Base-by-base conservation (phyloP, 2,888 invertebrate genomes). In the Leptinotarsa haldemani region DNA sequence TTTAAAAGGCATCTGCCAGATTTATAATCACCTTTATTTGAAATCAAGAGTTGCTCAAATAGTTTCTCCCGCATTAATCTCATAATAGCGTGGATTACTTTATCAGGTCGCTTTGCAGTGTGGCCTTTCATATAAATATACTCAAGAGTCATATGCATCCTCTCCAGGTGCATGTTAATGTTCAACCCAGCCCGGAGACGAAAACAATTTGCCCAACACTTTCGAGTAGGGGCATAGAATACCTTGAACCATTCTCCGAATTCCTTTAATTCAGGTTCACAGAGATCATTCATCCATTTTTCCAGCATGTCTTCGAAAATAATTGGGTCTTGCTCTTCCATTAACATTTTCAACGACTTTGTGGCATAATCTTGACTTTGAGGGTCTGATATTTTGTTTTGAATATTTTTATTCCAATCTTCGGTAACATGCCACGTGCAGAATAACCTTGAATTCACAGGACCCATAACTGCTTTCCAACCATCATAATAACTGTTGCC, bases 121-220 rank as follows among this genome's bases (percentile, higher is more conserved):
- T 81, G 78, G 9, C 80, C 80, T 16, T 77, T 66, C 25, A 82
- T 69, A 73, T 81, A 82, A 25, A 80, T 74, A 64, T 81, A 76
- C 66, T 77, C 77, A 0, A 78, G 65, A 13, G 74, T 76, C 61
- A 53, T 25, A 46, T 75, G 73, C 71, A 75, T 71, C 18, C 71
- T n/a, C 63, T 77, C 78, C 9, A 77, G 12, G 53, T 71, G 69
- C 73, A 77, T 71, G 65, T 75, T 78, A 16, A 69, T 75, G 63
- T 77, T 71, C 20, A 77, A 16, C 20, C 79, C 77, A 18, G 63
- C 30, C 16, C 77, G 50, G 7, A 68, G 12, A 47, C 79, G 66
- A 63, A 74, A 78, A 65, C 74, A 76, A 61, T 76, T 74, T 15
- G 79, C 78, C 80, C 78, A 81, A 25, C n/a, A 69, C 58, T 78